A percentile compares a stretch with the other conserved stretches of the same genome.
phyloP scores from a whole-genome alignment of 1,140 invertebrate species.

The Cydia strobilella region DNA sequence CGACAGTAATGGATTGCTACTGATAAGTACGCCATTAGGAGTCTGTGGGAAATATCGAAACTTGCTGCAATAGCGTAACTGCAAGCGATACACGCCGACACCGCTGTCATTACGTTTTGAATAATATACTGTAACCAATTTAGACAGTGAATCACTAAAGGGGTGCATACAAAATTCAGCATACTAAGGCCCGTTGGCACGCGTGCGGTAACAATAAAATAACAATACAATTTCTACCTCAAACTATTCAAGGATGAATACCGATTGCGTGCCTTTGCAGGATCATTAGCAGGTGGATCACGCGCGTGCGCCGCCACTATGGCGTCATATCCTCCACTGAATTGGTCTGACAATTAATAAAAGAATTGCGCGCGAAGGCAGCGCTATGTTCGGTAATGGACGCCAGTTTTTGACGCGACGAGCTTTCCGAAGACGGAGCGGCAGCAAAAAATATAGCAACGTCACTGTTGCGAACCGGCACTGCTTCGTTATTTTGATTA shows the following conservation, averaged over 20 bases:
- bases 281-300: slow-evolving; percentile 67
- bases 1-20: slow-evolving; percentile 27
- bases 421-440: slow-evolving; percentile 50
- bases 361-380: slow-evolving; percentile 67
- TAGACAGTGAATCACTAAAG: slow-evolving; percentile 30
- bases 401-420: slow-evolving; percentile 57
- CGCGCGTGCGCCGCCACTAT: slow-evolving; percentile 59
- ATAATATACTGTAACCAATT: slow-evolving; percentile 14
- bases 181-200: slow-evolving; percentile 46
- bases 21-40: slow-evolving; percentile 29
- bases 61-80: slow-evolving; percentile 16
- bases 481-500: neutral
- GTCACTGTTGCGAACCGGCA: slow-evolving; percentile 18
- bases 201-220: slow-evolving; percentile 45
- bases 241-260: slow-evolving; percentile 69
- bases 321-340: slow-evolving; percentile 75
- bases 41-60: slow-evolving; percentile 24
- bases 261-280: slow-evolving; percentile 60
- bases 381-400: slow-evolving; percentile 68
- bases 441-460: slow-evolving; percentile 43
- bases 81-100: neutral
- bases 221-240: slow-evolving; percentile 59
- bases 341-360: slow-evolving; percentile 77
- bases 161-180: slow-evolving; percentile 36
- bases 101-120: neutral